These are phyloP conservation scores for Falco peregrinus DNA, from an alignment of 2,797 vertebrate genomes.

Conservation along the genomic window DNA sequence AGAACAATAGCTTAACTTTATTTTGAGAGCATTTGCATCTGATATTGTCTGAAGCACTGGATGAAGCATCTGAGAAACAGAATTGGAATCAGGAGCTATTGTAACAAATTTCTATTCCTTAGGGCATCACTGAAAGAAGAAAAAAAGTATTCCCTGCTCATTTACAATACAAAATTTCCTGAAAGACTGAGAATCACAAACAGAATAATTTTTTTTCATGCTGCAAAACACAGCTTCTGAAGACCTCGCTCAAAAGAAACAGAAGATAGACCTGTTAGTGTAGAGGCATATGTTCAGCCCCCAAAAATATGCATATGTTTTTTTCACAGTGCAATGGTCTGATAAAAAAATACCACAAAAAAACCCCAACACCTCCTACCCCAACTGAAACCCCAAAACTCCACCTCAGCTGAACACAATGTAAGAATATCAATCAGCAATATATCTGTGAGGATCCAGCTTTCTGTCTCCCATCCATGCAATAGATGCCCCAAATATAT, in stretches of 20 bases:
- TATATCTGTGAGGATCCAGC: neutral
- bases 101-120: neutral
- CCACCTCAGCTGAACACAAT: neutral
- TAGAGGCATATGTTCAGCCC: neutral
- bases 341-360: neutral
- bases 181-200: neutral
- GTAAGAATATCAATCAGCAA: neutral
- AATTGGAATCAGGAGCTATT: neutral
- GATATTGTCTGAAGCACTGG: neutral
- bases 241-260: neutral
- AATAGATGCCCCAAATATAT: neutral
- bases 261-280: neutral
- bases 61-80: neutral
- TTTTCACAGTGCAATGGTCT: neutral
- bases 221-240: neutral
- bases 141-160: neutral
- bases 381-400: neutral
- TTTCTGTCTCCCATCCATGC: neutral
- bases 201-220: neutral
- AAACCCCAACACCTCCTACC: accelerated
- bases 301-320: neutral
- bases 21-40: neutral
- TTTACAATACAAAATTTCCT: slow-evolving; percentile 3
- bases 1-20: neutral
- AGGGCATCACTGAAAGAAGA: neutral